Evolutionary conservation across 2,888 invertebrate species (phyloP).

Genomic region (Drosophila phalerata): DNA sequence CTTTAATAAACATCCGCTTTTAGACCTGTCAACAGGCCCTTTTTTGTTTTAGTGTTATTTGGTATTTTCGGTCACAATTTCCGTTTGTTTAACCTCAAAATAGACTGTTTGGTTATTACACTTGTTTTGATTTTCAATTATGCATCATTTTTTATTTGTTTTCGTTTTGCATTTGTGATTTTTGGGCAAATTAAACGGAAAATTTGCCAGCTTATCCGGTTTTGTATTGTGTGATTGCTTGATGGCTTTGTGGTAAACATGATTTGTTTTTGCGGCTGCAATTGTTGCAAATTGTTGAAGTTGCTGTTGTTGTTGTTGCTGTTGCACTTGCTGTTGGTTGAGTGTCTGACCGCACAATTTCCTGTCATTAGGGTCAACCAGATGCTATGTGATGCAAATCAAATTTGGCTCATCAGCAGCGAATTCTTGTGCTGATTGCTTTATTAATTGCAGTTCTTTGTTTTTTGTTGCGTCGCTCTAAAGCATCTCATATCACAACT

Average conservation of each 20-base stretch:
- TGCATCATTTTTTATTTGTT: constrained; percentile 57
- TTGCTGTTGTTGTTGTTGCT: constrained; percentile 7
- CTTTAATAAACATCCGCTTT: background rate
- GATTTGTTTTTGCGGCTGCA: constrained; percentile 76
- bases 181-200: constrained; percentile 61
- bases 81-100: constrained; percentile 10
- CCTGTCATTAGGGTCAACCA: constrained; percentile 79
- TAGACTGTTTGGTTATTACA: constrained; percentile 14
- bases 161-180: constrained; percentile 32
- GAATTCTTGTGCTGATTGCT: constrained; percentile 49
- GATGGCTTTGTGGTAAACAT: constrained; percentile 70
- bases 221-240: constrained; percentile 37
- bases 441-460: constrained; percentile 64
- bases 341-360: constrained; percentile 72
- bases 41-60: background rate
- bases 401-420: constrained; percentile 54
- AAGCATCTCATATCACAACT: constrained; percentile 6
- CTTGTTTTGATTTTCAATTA: constrained; percentile 64
- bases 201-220: constrained; percentile 49
- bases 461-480: constrained; percentile 7
- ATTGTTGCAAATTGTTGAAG: constrained; percentile 6
- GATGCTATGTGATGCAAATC: constrained; percentile 56
- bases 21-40: background rate
- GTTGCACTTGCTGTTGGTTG: constrained; percentile 8
- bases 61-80: constrained; percentile 2